These are phyloP conservation scores for Orgyia antiqua DNA, from an alignment of 2,888 invertebrate species.

Conservation along the genomic window DNA sequence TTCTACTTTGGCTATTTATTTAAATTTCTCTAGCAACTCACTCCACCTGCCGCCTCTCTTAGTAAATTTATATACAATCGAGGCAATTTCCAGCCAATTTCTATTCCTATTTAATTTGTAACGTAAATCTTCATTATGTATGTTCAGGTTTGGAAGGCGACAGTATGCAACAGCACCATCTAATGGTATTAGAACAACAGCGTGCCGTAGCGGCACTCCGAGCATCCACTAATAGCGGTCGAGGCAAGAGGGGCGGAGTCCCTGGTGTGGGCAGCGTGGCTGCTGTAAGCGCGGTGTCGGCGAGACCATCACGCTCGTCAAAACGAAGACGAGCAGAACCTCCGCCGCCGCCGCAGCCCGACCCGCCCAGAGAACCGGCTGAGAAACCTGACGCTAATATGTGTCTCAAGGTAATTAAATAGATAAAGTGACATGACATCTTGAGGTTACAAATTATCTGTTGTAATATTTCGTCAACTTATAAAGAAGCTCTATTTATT, in stretches of 20 bases:
- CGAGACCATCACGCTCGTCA: constrained; percentile 51
- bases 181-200: constrained; percentile 77
- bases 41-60: too few relatives aligned
- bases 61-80: too few relatives aligned
- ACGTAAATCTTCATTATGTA: too few relatives aligned
- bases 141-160: constrained; percentile 69
- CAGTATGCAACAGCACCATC: constrained; percentile 78
- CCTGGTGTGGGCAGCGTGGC: constrained; percentile 25
- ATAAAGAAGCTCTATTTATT: too few relatives aligned
- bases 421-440: too few relatives aligned
- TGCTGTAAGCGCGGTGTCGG: constrained; percentile 33
- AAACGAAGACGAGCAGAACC: constrained; percentile 50
- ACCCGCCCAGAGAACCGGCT: constrained; percentile 81
- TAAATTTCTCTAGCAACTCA: too few relatives aligned
- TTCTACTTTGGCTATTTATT: too few relatives aligned
- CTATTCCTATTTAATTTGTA: too few relatives aligned
- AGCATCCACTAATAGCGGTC: constrained; percentile 33
- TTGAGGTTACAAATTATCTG: too few relatives aligned
- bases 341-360: constrained; percentile 71
- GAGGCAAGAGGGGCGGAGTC: constrained; percentile 19
- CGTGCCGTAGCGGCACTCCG: constrained; percentile 69
- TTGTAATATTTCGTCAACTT: too few relatives aligned
- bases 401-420: constrained; percentile 89
- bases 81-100: too few relatives aligned
- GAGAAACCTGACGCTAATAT: constrained; percentile 92